Evolutionary conservation across 1,140 invertebrate genomes (phyloP), one percentile per base, ranked within the genome.

Genomic region (Spodoptera litura): DNA sequence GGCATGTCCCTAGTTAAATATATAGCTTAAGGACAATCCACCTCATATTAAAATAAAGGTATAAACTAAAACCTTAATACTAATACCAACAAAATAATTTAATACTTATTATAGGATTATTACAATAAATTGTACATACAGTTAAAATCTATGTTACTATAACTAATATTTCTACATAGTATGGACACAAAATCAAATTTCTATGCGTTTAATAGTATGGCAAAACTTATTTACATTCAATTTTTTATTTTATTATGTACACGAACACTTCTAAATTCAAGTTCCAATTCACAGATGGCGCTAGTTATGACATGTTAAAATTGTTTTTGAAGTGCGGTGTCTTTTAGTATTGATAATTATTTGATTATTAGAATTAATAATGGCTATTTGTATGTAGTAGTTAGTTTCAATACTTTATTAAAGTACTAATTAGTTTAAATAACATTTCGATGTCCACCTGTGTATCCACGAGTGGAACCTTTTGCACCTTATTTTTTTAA

Each of bases 51-150:
- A 31, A 55, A 53, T 52, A 10, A n/a, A 71, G 31, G 15, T 71
- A 38, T 13, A 11, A 51, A 73, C 1, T 51, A 49, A 52, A 44
- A 49, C 12, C 44, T 73, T 31, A 31, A 5, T 31, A 15, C 35
- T 73, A 20, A 35, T 55, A 59, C 38, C 56, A 51, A 73, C 35
- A 73, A 73, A 73, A 73, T 73, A 73, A 73, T 73, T 73, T 44
- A 44, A 44, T 44, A 9, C 5, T 44, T 68, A 68, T n/a, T n/a
- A n/a, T 55, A 55, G 15, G 4, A 55, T 55, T 55, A 55, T 55
- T 44, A 44, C 38, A 44, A 44, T 44, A 44, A 3, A 44, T 44
- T 44, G 38, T 44, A 44, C 38, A 10, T 4, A 44, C 38, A 71
- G 4, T n/a, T 66, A 52, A 4, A 72, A 72, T 15, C 38, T 72